Evolutionary conservation across 2,888 invertebrate species (phyloP), one percentile per base, ranked within the genome.

Genomic region (Orthosia gothica): DNA sequence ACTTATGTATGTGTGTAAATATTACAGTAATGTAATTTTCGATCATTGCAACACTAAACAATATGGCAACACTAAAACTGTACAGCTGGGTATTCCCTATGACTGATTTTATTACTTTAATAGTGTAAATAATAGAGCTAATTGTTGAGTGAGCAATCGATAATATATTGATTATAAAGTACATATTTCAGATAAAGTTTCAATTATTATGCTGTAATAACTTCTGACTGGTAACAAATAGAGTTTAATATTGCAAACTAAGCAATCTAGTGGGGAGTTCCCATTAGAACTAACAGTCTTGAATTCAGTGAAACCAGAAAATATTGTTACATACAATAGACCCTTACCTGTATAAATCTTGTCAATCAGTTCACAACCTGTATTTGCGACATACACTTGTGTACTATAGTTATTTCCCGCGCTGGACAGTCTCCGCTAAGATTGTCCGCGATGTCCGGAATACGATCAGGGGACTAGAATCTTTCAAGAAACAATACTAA

Each of bases 171-270:
- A 26, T 50, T 52, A 15, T 32, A 2, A 20, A 57, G 12, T 16
- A 5, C 26, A 16, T n/a, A n/a, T n/a, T n/a, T n/a, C n/a, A n/a
- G n/a, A n/a, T n/a, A n/a, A n/a, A n/a, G n/a, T n/a, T n/a, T 7
- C 5, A 13, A 73, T 11, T 23, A 11, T 18, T 50, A 9, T 20
- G 13, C 16, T 7, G 40, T 2, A 61, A 40, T 20, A 20, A 40
- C n/a, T n/a, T 59, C 32, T 59, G 5, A 11, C 0, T 0, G 1
- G 2, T 26, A 18, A 49, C 3, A 40, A 70, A 69, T 69, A 61
- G 15, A 54, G 70, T 61, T 40, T 15, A 78, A n/a, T 47, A 49
- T 61, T 54, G 32, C 7, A 54, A 59, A 40, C 5, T 12, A 9
- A 23, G 23, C 32, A 23, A 18, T 20, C 9, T 13, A n/a, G n/a